Conservation (phyloP, 2,888 invertebrate species). For the Scaptomyza reducta region DNA sequence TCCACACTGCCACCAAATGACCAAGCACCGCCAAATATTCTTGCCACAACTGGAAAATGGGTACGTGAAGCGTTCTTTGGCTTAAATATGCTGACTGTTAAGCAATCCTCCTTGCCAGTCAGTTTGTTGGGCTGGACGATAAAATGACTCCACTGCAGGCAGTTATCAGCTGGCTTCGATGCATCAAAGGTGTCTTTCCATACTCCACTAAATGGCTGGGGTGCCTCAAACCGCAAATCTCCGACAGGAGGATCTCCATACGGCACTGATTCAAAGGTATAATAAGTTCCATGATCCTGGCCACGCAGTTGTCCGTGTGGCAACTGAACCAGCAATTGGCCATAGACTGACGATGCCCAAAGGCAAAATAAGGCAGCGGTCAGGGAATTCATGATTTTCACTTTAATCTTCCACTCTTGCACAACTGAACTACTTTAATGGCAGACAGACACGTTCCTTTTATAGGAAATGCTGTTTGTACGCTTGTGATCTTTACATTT, state of each 20-base stretch:
- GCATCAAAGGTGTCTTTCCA: slow-evolving; percentile 84
- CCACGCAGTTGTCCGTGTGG: slow-evolving; percentile 75
- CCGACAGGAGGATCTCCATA: slow-evolving; percentile 88
- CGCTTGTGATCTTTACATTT: too few species aligned
- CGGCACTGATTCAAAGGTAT: slow-evolving; percentile 88
- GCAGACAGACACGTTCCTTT: neutral
- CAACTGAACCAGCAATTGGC: slow-evolving; percentile 58
- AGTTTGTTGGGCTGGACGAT: slow-evolving; percentile 61
- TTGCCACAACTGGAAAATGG: slow-evolving; percentile 87
- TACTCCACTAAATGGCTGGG: slow-evolving; percentile 55
- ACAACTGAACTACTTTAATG: neutral
- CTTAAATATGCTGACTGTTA: slow-evolving; percentile 88
- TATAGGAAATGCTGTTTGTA: neutral
- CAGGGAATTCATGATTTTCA: slow-evolving; percentile 9
- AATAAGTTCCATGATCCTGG: slow-evolving; percentile 82
- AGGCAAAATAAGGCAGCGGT: slow-evolving; percentile 77
- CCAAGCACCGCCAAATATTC: slow-evolving; percentile 88
- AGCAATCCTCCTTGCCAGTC: slow-evolving; percentile 88
- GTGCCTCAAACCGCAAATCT: slow-evolving; percentile 86
- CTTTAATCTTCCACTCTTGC: slow-evolving; percentile 6
- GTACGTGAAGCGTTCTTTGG: slow-evolving; percentile 80
- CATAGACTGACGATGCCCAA: slow-evolving; percentile 88
- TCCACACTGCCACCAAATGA: slow-evolving; percentile 86
- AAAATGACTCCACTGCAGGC: slow-evolving; percentile 87
- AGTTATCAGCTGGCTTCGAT: slow-evolving; percentile 86